These are phyloP conservation scores for Dione vanillae DNA, from an alignment of 2,888 invertebrate genomes.

Conservation along the genomic window DNA sequence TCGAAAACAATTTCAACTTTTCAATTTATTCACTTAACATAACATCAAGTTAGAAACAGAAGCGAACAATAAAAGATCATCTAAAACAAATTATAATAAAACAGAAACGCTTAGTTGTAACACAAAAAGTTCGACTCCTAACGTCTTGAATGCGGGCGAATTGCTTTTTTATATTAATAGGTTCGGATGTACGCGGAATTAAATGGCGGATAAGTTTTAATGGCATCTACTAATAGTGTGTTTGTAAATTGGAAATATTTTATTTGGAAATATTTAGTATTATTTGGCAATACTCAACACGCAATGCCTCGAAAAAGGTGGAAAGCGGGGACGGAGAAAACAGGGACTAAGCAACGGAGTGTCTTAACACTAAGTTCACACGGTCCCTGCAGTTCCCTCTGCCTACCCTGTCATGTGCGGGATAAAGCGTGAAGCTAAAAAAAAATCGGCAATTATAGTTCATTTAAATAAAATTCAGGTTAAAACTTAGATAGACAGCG, in stretches of 20 bases:
- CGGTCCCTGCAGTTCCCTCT: no score
- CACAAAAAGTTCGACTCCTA: slow-evolving; percentile 26
- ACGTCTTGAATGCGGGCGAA: not conserved
- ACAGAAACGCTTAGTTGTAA: slow-evolving; percentile 25
- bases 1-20: not conserved
- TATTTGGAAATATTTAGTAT: no score
- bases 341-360: no score
- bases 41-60: slow-evolving; percentile 8
- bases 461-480: no score
- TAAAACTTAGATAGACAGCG: no score
- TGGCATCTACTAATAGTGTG: slow-evolving; percentile 1
- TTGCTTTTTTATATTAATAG: slow-evolving; percentile 25
- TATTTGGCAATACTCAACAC: no score
- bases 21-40: slow-evolving; percentile 5
- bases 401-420: no score
- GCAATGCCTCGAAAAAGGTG: no score
- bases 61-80: slow-evolving; percentile 31
- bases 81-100: slow-evolving; percentile 42
- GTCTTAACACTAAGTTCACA: no score
- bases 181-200: slow-evolving; percentile 2
- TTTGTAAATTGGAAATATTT: not conserved
- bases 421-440: no score
- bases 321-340: no score
- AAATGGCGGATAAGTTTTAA: slow-evolving; percentile 4
- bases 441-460: no score